Base-by-base conservation (phyloP, 1,140 invertebrate genomes). In the Nasonia longicornis region DNA sequence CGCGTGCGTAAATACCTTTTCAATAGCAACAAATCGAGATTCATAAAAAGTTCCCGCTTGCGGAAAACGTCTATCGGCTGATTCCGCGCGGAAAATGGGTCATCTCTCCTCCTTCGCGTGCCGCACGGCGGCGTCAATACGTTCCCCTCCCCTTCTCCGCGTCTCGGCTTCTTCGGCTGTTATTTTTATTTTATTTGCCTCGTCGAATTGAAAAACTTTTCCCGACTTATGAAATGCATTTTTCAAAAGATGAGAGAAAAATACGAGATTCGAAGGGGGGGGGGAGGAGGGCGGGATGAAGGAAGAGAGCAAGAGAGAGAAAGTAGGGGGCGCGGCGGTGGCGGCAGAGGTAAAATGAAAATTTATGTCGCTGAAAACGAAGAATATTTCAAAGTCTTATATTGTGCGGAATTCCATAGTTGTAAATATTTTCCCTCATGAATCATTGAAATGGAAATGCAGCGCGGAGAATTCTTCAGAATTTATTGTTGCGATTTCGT, bases 391-490 rank as follows among this genome's bases (percentile, higher is more conserved):
- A 79, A 82, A 79, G 81, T 82, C 81, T 82, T 82, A 82, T 82
- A 82, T 82, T 79, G 77, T 82, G 77, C 72, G 64, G 76, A 74
- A 79, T 82, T 79, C 72, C 81, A 82, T 82, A 82, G 81, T 82
- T 82, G 81, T 82, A 82, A 82, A 82, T 82, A 82, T 82, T 82
- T 82, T 82, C 81, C 81, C 58, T 82, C 81, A 82, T 82, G 81
- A 82, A 82, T 82, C 81, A 82, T 82, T 82, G 81, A 82, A 82
- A 79, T 79, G 77, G 77, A 82, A 82, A 79, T 79, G 80, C 75
- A 78, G 72, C 74, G 74, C 16, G 52, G 52, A 64, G 67, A 77
- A 72, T 72, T 77, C 77, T 58, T 52, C 14, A 63, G 66, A 79
- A 79, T 82, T 82, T 82, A 82, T 82, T 82, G 71, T 82, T 82